Evolutionary conservation across 2,888 invertebrate genomes (phyloP), one percentile per base, ranked within the genome.

Genomic region (Eueremaeus valkanovi): DNA sequence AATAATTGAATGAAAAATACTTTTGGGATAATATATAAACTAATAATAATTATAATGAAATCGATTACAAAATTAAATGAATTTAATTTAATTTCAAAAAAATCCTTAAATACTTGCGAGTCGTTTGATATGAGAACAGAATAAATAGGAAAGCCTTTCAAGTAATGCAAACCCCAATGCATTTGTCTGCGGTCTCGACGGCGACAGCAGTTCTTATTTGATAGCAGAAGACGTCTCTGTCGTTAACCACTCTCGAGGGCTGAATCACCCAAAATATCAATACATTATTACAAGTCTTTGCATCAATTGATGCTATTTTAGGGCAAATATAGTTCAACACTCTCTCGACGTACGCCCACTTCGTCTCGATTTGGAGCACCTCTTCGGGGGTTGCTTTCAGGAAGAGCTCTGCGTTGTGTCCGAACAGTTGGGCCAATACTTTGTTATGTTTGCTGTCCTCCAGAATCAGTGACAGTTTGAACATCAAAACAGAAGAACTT

Each of bases 391-490:
- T 70, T 24, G 11, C 16, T 1, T 27, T 45, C 18, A 70, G 24
- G 36, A 70, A 70, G 3, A 70, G 45, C 27, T 70, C 70, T 1
- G 70, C 70, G 45, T 70, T 70, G 24, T 21, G 21, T 21, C 70
- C 70, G 27, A 70, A 70, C 29, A 70, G 13, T 45, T 70, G 42
- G 11, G 18, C 70, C 24, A 70, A 27, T 6, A 70, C 1, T 70
- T 70, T 70, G 29, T 70, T 40, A 1, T n/a, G 42, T 45, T 24
- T 40, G 11, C 3, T 29, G 45, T 70, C 70, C 45, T 70, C 45
- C n/a, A 70, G 21, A 18, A 24, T 27, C 8, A 70, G 45, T 21
- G 27, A 9, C 1, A 70, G 11, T 18, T 70, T 45, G 11, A 70
- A 70, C 1, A 45, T 29, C 3, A 70, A 29, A 42, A 70, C 27